Evolutionary conservation across 2,797 vertebrate genomes (phyloP), one percentile per base, ranked within the genome.

Genomic region (Tarsius wallacei): DNA sequence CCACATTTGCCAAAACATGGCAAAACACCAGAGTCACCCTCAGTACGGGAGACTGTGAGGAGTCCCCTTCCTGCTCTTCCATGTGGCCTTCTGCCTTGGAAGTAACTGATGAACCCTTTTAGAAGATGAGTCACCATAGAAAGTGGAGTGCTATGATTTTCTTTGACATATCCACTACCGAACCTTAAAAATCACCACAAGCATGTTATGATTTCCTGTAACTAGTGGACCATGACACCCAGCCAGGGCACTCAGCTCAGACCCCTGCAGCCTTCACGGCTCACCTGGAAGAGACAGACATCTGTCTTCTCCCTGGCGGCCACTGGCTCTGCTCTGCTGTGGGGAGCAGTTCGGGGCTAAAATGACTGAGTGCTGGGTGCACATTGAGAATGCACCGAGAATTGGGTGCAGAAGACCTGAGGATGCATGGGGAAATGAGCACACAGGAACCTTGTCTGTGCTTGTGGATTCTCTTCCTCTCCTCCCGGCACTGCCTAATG

Each of bases 241-340:
- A 47, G 26, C 47, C 17, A 7, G n/a, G 36, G 19, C 28, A 22
- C 5, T n/a, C 0, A 28, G 15, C 28, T 6, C 0, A 15, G 14
- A 7, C 31, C 17, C 7, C 1, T 1, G 63, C 13, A 28, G 28
- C 47, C 42, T 19, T 59, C 55, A 5, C 26, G 21, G 33, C 28
- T 49, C 15, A 49, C 36, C 70, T 33, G 33, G 70, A 26, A 19
- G n/a, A 61, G 17, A 2, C 63, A 42, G 1, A 1, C 2, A 19
- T 78, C 16, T 42, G 2, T 15, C 1, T 22, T n/a, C 42, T 77
- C 53, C 22, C 21, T 33, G n/a, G 10, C 22, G 68, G 11, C 55
- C 15, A 0, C 31, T 19, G 6, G 12, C 51, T 77, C 17, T 17
- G 6, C 36, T 47, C 7, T 26, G 71, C 8, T 15, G 19, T 11